These are phyloP conservation scores for Mactra quadrangularis DNA, from an alignment of 1,140 invertebrate species.

Conservation along the genomic window DNA sequence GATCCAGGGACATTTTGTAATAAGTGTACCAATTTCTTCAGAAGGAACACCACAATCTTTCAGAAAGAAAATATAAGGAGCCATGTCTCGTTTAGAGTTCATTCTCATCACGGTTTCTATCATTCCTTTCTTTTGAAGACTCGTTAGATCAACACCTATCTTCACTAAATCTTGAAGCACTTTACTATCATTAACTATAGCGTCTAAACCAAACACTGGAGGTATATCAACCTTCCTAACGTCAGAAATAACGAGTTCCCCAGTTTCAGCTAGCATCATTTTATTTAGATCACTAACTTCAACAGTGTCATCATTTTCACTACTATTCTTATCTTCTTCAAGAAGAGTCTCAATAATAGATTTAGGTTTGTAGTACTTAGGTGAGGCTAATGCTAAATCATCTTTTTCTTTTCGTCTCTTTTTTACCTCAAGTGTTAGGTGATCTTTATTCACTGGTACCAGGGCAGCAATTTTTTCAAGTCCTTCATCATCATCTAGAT, in stretches of 20 bases:
- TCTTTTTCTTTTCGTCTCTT: too few species aligned
- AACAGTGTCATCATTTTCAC: not conserved
- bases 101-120: constrained; percentile 89
- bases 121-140: constrained; percentile 89
- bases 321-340: not conserved
- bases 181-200: constrained; percentile 91
- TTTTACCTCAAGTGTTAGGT: too few species aligned
- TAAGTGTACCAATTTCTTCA: constrained; percentile 88
- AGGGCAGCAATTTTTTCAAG: too few species aligned
- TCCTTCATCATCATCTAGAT: too few species aligned
- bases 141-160: constrained; percentile 92
- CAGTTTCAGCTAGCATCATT: constrained; percentile 1
- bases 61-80: constrained; percentile 91
- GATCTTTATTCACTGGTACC: too few species aligned
- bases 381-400: too few species aligned
- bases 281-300: not conserved
- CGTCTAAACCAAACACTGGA: constrained; percentile 88
- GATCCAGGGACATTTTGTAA: constrained; percentile 94
- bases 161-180: constrained; percentile 89
- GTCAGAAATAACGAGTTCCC: not conserved
- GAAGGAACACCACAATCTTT: constrained; percentile 88
- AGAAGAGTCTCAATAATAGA: not conserved
- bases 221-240: constrained; percentile 28
- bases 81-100: constrained; percentile 92
- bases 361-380: constrained; percentile 12